These are phyloP conservation scores for Megalurothrips usitatus DNA, from an alignment of 2,888 invertebrate genomes.

Conservation along the genomic window DNA sequence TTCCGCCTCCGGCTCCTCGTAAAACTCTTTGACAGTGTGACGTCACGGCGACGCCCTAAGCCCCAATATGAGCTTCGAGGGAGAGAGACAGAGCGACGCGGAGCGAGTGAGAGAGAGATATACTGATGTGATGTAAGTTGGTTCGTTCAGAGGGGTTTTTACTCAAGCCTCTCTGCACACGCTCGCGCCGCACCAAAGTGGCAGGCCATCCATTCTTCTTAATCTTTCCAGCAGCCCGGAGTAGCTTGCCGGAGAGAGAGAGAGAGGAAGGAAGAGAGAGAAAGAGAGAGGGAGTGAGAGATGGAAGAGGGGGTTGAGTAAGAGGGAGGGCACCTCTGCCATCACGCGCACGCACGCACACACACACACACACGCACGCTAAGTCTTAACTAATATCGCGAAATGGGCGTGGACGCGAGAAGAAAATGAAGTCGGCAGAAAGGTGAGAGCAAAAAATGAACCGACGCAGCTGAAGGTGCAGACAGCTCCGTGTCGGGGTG, in stretches of 20 bases:
- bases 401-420: background rate
- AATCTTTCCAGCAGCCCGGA: background rate
- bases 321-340: background rate
- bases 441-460: too few species aligned
- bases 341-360: too few species aligned
- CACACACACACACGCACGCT: too few species aligned
- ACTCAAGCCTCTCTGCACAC: background rate
- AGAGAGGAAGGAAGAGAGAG: background rate
- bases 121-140: background rate
- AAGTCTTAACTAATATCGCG: background rate
- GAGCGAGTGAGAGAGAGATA: background rate
- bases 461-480: too few species aligned
- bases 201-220: constrained; percentile 24
- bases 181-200: background rate
- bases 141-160: background rate
- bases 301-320: background rate
- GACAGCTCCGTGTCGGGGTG: too few species aligned
- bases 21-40: background rate
- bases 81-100: too few species aligned
- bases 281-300: background rate
- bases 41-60: background rate
- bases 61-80: background rate
- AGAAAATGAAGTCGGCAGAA: background rate
- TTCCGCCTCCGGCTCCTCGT: too few species aligned
- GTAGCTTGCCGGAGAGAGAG: background rate